Evolutionary conservation across 1,140 invertebrate species (phyloP), one percentile per base, ranked within the genome.

Genomic region (Drosophila pseudoobscura): DNA sequence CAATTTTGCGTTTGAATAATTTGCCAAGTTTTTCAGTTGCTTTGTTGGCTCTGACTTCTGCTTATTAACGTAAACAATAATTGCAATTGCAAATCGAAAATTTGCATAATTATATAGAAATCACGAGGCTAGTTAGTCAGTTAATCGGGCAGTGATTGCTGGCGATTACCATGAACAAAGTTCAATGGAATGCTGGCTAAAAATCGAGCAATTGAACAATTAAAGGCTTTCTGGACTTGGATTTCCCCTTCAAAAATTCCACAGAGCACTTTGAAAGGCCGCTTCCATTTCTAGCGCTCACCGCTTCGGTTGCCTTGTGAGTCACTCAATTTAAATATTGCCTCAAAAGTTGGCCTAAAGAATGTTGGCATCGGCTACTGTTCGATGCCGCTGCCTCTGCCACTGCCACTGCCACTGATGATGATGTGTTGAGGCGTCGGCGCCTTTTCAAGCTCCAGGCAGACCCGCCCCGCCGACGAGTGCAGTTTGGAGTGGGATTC

Each of bases 21-120:
- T 88, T 77, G 76, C 79, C 63, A 79, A 46, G 61, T 75, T 77
- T 45, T 75, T 78, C 31, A 53, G 20, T 43, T 49, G 29, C 31
- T 17, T 17, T 53, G 54, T 24, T 59, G 64, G 44, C 58, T 54
- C 52, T 52, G 35, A 51, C 62, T 76, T 76, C 72, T 54, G 77
- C 66, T 77, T 77, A 78, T 77, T 80, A 77, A 85, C 69, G 75
- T 83, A 59, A 50, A 78, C 0, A 88, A 88, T 88, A 88, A 88
- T 88, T 88, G 83, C 75, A 66, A 59, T 76, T 76, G 54, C 70
- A 73, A 73, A 73, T 56, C 60, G 13, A 51, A 80, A 89, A 88
- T 88, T 82, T 88, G 83, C 78, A 88, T 88, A 88, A 88, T 88
- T 83, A 79, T 88, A 77, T 88, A 88, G 83, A 89, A 88, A 88